phyloP scores from a whole-genome alignment of 2,113 vertebrate species.

The Paraplagusia blochii region DNA sequence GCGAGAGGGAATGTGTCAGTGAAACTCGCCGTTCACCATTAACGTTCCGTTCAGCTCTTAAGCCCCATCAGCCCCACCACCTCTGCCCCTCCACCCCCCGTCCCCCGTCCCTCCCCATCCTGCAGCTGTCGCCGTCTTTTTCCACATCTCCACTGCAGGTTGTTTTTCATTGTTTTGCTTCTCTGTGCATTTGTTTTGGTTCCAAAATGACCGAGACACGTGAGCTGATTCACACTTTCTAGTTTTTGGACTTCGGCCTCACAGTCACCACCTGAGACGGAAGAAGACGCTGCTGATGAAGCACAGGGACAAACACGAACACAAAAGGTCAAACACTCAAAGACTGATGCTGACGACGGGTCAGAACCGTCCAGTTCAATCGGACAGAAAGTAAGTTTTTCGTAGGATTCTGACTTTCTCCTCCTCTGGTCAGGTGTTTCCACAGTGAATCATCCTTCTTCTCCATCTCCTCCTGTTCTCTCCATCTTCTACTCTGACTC shows the following conservation, averaged over 20 bases:
- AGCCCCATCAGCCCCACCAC: conserved; percentile 28
- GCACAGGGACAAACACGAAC: too few relatives aligned
- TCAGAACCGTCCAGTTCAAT: too few relatives aligned
- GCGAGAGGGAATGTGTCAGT: conserved; percentile 66
- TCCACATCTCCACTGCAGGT: conserved; percentile 1
- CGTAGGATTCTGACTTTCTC: too few relatives aligned
- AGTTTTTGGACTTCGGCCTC: neutral
- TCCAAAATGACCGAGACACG: conserved; percentile 57
- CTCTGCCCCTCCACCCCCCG: neutral
- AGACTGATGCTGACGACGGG: too few relatives aligned
- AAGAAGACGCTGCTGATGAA: too few relatives aligned
- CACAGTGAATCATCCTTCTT: too few relatives aligned
- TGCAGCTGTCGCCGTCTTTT: conserved; percentile 71
- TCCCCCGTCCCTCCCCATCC: conserved; percentile 29
- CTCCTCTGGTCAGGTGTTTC: too few relatives aligned
- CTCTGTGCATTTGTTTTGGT: conserved; percentile 56
- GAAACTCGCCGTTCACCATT: conserved; percentile 69
- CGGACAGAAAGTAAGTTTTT: too few relatives aligned
- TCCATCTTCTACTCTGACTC: too few relatives aligned
- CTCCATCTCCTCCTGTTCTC: too few relatives aligned
- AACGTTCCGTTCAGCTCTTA: conserved; percentile 63
- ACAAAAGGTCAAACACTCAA: too few relatives aligned
- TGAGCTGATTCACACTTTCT: conserved; percentile 2
- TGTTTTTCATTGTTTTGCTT: conserved; percentile 16
- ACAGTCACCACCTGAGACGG: too few relatives aligned